Base-by-base conservation (phyloP, 2,113 vertebrate genomes). In the Casuarius casuarius region DNA sequence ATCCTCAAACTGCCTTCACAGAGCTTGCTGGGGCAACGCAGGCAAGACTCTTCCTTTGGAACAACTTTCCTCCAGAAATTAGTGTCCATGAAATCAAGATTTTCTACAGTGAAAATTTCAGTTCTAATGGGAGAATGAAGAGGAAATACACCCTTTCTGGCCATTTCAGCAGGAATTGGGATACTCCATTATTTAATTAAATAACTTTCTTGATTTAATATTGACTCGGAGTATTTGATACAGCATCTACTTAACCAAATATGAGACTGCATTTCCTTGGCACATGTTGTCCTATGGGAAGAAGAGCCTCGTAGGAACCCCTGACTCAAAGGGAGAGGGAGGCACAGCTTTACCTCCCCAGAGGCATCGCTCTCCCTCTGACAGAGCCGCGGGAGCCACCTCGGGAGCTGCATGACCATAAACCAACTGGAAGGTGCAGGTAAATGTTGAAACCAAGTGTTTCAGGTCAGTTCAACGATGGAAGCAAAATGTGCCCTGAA, bases 401-500 rank as follows among this genome's bases (percentile, higher is more conserved):
- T 35, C 3, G 0, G 31, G 38, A 59, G 10, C 56, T 59, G 56
- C 31, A 79, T 0, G 8, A 31, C 54, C 73, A 65, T 66, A 70
- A 44, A 44, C 75, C 76, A 71, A 4, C 29, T 42, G 46, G 76
- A 82, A 94, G 63, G 54, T 10, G 29, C 38, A 42, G 40, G 54
- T 81, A 87, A 72, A 65, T 44, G 48, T 84, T 12, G 25, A 44
- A 93, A 75, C 70, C 3, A 7, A 90, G 61, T 10, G 61, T 84
- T 94, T 93, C 49, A 49, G 80, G 83, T 85, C 86, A 87, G 63
- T 71, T 86, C 75, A 81, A 48, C 52, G 33, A 2, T 7, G 80
- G 80, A 89, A 95, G 84, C 81, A 91, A 94, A 97, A 92, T 48
- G 65, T 73, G 89, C 70, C 66, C 65, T 94, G 93, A 87, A 82